These are phyloP conservation scores for Melanotaenia duboulayi DNA, from an alignment of 2,113 vertebrate species.

Conservation along the genomic window DNA sequence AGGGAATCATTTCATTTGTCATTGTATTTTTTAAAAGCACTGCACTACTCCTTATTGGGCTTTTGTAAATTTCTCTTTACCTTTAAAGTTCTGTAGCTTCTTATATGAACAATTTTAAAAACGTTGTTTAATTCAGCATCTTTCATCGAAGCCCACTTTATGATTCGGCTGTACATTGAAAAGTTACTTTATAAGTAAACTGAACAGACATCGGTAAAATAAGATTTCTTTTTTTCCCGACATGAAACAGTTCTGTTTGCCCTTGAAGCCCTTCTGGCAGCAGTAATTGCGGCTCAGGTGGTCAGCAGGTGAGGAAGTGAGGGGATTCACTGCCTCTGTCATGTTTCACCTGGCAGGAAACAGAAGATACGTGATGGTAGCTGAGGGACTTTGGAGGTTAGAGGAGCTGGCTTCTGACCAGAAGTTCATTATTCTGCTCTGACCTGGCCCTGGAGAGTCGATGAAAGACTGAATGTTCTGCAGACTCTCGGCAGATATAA, in stretches of 20 bases:
- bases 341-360: slow-evolving; percentile 48
- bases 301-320: slow-evolving; percentile 45
- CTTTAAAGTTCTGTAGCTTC: too few species aligned
- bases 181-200: not conserved
- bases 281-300: slow-evolving; percentile 44
- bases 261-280: slow-evolving; percentile 15
- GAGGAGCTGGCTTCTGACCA: slow-evolving; percentile 46
- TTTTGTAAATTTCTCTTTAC: too few species aligned
- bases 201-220: not conserved
- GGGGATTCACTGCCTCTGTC: slow-evolving; percentile 35
- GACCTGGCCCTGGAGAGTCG: slow-evolving; percentile 31
- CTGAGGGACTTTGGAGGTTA: slow-evolving; percentile 37
- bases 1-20: too few species aligned
- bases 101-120: too few species aligned
- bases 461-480: slow-evolving; percentile 40
- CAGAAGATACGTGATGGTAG: slow-evolving; percentile 40
- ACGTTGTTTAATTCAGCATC: not conserved
- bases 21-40: too few species aligned
- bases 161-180: not conserved
- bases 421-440: slow-evolving; percentile 45
- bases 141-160: not conserved
- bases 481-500: not conserved
- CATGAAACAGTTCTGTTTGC: slow-evolving; percentile 8
- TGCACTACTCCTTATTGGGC: too few species aligned
- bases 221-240: not conserved